Conservation (phyloP, 2,113 vertebrate species). For the Tichodroma muraria region DNA sequence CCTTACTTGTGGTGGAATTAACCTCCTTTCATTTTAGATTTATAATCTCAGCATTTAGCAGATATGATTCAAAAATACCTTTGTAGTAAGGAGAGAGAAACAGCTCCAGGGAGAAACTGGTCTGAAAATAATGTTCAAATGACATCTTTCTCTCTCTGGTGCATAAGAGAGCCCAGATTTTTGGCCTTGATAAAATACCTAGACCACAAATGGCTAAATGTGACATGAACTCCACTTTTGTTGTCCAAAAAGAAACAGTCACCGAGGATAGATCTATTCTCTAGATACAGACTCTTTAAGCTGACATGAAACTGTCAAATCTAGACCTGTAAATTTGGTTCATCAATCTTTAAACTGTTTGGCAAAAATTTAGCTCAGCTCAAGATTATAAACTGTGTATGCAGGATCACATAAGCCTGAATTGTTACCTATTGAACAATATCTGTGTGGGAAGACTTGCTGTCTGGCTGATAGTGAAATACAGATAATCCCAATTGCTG, state of each 20-base stretch:
- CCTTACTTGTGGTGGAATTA: neutral
- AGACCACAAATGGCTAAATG: neutral
- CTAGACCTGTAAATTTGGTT: neutral
- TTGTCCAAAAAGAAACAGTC: neutral
- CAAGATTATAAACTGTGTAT: neutral
- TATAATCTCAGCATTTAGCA: neutral
- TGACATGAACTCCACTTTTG: neutral
- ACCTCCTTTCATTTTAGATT: neutral
- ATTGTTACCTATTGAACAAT: neutral
- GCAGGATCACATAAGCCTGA: neutral
- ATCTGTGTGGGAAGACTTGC: neutral
- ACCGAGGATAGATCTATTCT: neutral
- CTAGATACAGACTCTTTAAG: rapidly evolving
- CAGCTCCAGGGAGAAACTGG: neutral
- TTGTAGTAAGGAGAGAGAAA: neutral
- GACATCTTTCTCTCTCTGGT: neutral
- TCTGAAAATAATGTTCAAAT: neutral
- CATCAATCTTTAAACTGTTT: neutral
- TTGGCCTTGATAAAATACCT: neutral
- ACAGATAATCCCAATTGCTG: rapidly evolving
- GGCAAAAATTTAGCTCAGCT: neutral
- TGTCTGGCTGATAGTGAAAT: neutral
- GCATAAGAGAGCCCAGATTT: neutral
- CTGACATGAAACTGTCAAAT: neutral
- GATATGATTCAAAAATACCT: neutral